Evolutionary conservation across 1,140 invertebrate genomes (phyloP).

Genomic region (Maniola jurtina): DNA sequence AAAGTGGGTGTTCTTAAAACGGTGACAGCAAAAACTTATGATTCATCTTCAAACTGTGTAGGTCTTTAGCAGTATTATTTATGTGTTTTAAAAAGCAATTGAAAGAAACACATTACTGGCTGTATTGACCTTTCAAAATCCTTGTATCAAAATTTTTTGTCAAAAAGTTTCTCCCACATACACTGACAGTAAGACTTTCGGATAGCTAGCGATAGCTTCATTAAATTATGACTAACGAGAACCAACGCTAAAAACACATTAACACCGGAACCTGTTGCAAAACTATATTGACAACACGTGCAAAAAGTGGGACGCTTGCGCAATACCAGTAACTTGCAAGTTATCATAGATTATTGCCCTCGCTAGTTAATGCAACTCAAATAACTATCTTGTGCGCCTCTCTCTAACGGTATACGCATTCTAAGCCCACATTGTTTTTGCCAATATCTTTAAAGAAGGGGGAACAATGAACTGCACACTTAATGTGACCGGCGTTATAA

Average conservation of each 20-base stretch:
- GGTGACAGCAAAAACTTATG: background rate
- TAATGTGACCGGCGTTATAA: slow-evolving; percentile 1
- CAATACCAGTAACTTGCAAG: slow-evolving; percentile 48
- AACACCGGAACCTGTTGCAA: slow-evolving; percentile 50
- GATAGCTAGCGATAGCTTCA: background rate
- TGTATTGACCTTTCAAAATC: background rate
- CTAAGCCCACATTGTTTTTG: slow-evolving; percentile 63
- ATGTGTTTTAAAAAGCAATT: too few species aligned
- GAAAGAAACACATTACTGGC: too few species aligned
- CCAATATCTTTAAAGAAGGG: slow-evolving; percentile 45
- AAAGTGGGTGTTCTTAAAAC: slow-evolving; percentile 10
- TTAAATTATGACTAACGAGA: slow-evolving; percentile 4
- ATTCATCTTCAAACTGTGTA: background rate
- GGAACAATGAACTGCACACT: slow-evolving; percentile 25
- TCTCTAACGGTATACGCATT: slow-evolving; percentile 60
- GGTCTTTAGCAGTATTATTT: background rate
- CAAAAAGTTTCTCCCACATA: background rate
- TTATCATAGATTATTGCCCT: slow-evolving; percentile 68
- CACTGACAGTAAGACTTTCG: background rate
- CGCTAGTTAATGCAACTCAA: slow-evolving; percentile 41
- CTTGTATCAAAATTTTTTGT: background rate
- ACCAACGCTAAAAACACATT: slow-evolving; percentile 17
- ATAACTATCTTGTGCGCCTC: slow-evolving; percentile 47
- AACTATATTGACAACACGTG: slow-evolving; percentile 55
- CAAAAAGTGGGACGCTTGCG: slow-evolving; percentile 59